phyloP scores from a whole-genome alignment of 1,140 invertebrate genomes.

The Brachionus manjavacas region DNA sequence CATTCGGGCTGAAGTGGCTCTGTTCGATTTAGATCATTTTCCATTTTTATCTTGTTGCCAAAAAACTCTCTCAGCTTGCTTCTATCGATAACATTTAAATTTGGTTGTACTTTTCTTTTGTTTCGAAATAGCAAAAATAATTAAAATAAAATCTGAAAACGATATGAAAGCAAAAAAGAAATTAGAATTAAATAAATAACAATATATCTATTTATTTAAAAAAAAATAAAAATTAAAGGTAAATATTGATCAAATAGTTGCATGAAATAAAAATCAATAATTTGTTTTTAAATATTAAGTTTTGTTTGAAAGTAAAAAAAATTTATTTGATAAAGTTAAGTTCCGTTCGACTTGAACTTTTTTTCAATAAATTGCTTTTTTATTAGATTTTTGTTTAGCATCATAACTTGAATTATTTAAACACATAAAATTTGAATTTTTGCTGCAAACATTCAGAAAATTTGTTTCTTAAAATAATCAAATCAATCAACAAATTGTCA shows the following conservation, averaged over 20 bases:
- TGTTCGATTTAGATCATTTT: constrained; percentile 9
- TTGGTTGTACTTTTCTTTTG: background rate
- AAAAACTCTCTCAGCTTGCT: background rate
- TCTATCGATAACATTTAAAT: background rate
- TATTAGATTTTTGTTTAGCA: background rate
- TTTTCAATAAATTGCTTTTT: background rate
- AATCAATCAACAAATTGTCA: background rate
- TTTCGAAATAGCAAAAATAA: background rate
- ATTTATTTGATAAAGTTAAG: background rate
- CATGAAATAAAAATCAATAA: background rate
- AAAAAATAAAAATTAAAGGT: background rate
- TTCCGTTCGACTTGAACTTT: background rate
- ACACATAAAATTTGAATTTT: background rate
- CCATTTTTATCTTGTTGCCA: background rate
- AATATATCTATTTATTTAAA: constrained; percentile 12
- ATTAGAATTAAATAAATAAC: background rate
- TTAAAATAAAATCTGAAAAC: background rate
- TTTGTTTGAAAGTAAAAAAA: background rate
- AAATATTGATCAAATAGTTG: constrained; percentile 7
- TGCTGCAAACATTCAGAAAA: background rate
- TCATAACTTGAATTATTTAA: background rate
- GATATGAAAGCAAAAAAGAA: background rate
- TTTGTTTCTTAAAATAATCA: background rate
- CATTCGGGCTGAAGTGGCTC: background rate
- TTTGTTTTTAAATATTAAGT: background rate